Evolutionary conservation across 2,888 invertebrate genomes (phyloP).

Genomic region (Drosophila kanekoi): DNA sequence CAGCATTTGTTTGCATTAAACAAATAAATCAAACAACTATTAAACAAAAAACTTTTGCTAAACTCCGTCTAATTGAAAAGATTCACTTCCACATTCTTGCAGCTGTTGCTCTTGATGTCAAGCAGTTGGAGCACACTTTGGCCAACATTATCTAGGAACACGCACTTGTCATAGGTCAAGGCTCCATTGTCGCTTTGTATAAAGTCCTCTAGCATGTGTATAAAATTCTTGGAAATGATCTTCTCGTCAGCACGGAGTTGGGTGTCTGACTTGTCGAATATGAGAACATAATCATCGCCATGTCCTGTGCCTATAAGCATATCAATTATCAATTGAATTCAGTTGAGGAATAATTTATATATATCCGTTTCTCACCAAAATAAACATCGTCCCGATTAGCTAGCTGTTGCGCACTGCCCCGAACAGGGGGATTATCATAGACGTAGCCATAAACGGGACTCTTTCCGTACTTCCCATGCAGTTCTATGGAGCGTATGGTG

Average conservation of each 20-base stretch:
- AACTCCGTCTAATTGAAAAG: background rate
- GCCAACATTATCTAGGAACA: slow-evolving; percentile 60
- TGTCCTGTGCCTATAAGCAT: slow-evolving; percentile 69
- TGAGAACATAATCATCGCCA: slow-evolving; percentile 75
- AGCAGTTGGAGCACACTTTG: slow-evolving; percentile 54
- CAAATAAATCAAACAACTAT: background rate
- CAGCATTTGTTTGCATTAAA: background rate
- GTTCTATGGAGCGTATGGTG: slow-evolving; percentile 87
- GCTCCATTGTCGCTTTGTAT: background rate
- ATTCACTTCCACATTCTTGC: slow-evolving; percentile 36
- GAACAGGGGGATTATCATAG: slow-evolving; percentile 83
- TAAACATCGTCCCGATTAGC: slow-evolving; percentile 84
- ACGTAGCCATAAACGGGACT: slow-evolving; percentile 85
- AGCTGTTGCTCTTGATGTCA: slow-evolving; percentile 57
- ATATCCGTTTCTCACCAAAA: slow-evolving; percentile 85
- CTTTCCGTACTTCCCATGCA: slow-evolving; percentile 23
- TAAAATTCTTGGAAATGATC: slow-evolving; percentile 59
- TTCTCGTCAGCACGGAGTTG: slow-evolving; percentile 44
- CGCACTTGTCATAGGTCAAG: slow-evolving; percentile 60
- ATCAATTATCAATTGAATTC: background rate
- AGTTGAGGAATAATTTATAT: background rate
- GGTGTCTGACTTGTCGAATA: slow-evolving; percentile 49
- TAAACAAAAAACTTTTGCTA: background rate
- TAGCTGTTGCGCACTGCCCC: slow-evolving; percentile 13
- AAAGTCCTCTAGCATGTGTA: slow-evolving; percentile 55